Conservation (phyloP, 2,113 vertebrate genomes). For the Oriolus oriolus region DNA sequence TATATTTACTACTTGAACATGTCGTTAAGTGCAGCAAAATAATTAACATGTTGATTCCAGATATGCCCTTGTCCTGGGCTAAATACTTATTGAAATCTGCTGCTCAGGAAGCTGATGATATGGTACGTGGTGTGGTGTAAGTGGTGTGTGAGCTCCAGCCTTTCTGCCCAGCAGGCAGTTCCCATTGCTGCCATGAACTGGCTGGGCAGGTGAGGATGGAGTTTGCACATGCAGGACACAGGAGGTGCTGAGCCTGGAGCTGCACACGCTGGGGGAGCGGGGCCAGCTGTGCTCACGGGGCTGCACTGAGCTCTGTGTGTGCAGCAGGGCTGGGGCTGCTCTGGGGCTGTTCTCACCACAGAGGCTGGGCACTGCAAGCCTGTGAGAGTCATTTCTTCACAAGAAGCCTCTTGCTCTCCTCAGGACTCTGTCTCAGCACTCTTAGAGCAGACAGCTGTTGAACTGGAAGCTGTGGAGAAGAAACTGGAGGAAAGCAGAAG, state of each 20-base stretch:
- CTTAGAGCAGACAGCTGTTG: slow-evolving; percentile 77
- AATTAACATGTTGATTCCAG: background rate
- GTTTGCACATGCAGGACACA: background rate
- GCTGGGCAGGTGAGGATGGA: background rate
- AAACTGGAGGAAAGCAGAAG: slow-evolving; percentile 63
- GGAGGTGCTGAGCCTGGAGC: background rate
- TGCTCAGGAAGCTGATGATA: background rate
- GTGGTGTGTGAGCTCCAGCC: background rate
- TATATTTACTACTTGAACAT: background rate
- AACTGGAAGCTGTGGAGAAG: slow-evolving; percentile 75
- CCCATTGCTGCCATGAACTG: background rate
- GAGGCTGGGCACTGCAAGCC: background rate
- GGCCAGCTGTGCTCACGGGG: background rate
- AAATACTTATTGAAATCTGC: background rate
- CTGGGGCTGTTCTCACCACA: background rate
- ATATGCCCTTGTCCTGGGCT: background rate
- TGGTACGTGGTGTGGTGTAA: background rate
- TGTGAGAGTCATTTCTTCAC: background rate
- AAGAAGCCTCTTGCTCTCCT: background rate
- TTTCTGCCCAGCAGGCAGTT: background rate
- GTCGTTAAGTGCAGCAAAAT: background rate
- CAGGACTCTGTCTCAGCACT: slow-evolving; percentile 78
- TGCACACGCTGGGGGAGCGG: background rate
- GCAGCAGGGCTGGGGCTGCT: background rate
- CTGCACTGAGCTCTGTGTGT: background rate